Base-by-base conservation (phyloP, 2,113 vertebrate genomes). In the Plecturocebus donacophilus region DNA sequence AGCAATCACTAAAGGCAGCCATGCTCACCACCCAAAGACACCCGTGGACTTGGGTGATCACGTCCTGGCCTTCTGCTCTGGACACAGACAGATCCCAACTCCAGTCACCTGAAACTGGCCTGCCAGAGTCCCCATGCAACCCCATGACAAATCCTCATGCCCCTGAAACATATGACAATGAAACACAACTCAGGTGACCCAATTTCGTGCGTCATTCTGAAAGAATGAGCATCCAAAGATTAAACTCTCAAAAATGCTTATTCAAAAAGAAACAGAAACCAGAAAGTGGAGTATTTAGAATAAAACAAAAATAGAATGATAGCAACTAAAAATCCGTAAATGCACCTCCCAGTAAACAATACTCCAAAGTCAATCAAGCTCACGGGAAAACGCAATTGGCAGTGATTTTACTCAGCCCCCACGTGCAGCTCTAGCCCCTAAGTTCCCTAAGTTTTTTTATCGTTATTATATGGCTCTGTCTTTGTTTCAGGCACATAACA, bases 101-200 rank as follows among this genome's bases (percentile, higher is more conserved):
- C 49, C 10, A 2, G 6, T 49, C 56, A 32, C 47, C 56, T 9
- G 32, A 13, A n/a, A 19, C 1, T 4, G 25, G 16, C 56, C 45
- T 38, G 17, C 86, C 32, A 27, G 75, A 76, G 6, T n/a, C 21
- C n/a, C 23, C 40, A 38, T 0, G 0, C 20, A 38, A 32, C 7
- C 3, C 52, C 9, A 21, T 40, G 3, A 0, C 4, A 58, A 14
- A 21, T 11, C 30, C 64, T 30, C n/a, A 3, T 11, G 32, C 7
- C 25, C 25, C 56, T 14, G 12, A 47, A 68, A 35, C 2, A 40
- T 0, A 8, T 14, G 56, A 42, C 49, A 11, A 9, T 66, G 23
- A 49, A 52, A 64, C 17, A 10, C 17, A 35, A 19, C 20, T 42
- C 35, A 21, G 4, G 1, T 12, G 16, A 35, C 25, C 7, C 16